Evolutionary conservation across 2,113 vertebrate genomes (phyloP).

Genomic region (Corythornis vintsioides): DNA sequence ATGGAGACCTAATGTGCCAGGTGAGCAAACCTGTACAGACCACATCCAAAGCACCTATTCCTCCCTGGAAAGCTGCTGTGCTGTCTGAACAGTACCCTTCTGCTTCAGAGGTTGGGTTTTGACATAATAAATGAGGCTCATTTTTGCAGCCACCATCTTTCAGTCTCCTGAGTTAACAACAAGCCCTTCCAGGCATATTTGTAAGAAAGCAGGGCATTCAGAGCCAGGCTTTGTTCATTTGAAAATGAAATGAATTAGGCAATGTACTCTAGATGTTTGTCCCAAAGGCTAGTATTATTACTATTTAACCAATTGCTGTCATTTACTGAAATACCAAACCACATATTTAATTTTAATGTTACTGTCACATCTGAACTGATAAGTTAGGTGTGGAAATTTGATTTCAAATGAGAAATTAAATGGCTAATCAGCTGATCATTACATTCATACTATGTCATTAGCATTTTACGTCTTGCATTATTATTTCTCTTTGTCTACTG

Average conservation of each 20-base stretch:
- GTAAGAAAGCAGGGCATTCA: neutral
- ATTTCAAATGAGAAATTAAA: slow-evolving; percentile 56
- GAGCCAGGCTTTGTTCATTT: slow-evolving; percentile 25
- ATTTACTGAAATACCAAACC: slow-evolving; percentile 55
- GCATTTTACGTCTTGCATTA: neutral
- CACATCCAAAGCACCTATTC: fast-evolving
- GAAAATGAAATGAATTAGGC: slow-evolving; percentile 48
- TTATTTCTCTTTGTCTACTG: slow-evolving; percentile 49
- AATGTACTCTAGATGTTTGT: neutral
- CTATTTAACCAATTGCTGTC: slow-evolving; percentile 51
- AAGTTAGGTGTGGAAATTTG: slow-evolving; percentile 51
- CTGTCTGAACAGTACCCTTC: neutral
- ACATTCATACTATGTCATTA: slow-evolving; percentile 19
- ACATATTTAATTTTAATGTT: slow-evolving; percentile 54
- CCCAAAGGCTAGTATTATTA: slow-evolving; percentile 56
- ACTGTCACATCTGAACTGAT: slow-evolving; percentile 42
- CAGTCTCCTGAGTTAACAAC: neutral
- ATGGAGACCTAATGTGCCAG: fast-evolving
- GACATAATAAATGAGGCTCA: neutral
- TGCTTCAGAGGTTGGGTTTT: neutral
- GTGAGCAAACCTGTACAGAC: neutral
- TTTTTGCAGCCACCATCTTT: neutral
- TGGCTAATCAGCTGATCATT: slow-evolving; percentile 52
- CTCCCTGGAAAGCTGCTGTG: neutral
- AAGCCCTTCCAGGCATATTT: slow-evolving; percentile 11